Base-by-base conservation (phyloP, 2,888 invertebrate genomes). In the Abrostola tripartita region DNA sequence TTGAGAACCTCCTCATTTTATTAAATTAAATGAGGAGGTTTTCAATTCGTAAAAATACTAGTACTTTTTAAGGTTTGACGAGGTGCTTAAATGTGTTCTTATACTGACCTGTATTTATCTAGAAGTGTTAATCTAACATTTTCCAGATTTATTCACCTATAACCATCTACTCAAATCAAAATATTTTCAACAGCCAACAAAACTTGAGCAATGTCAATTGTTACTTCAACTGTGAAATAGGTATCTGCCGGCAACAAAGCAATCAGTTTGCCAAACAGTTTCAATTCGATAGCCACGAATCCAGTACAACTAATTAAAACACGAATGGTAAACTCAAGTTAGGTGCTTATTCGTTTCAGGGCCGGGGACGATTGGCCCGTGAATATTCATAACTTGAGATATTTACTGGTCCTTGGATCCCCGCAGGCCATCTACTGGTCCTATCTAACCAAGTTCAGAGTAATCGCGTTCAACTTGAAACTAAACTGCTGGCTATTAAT, bases 381-480 rank as follows among this genome's bases (percentile, higher is more conserved):
- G 81, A 83, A 83, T 83, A 83, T 83, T 83, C 83, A 82, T 83
- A 82, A 76, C 79, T 47, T 70, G 65, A 72, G 79, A 83, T 81
- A 82, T 81, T 83, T 81, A 81, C 74, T 67, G 71, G 57, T 69
- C 65, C 50, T 52, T 56, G 41, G 71, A 54, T 70, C 76, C 69
- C 76, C 64, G 49, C 68, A 70, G 72, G 65, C 76, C 65, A 67
- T 61, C 74, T 65, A 65, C 61, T 68, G 61, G 63, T 68, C 61
- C 65, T 72, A 71, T 74, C 65, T 61, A 74, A 71, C 76, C 59
- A 78, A 82, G 76, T 81, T 81, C 65, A 63, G 68, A 69, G 73
- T 86, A 87, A 87, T 86, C 85, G 81, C 81, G 74, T 81, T 78
- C 66, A 79, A 82, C 79, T 84, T 68, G 74, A 68, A 78, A 79